Conservation (phyloP, 1,140 invertebrate genomes). For the Battus philenor region DNA sequence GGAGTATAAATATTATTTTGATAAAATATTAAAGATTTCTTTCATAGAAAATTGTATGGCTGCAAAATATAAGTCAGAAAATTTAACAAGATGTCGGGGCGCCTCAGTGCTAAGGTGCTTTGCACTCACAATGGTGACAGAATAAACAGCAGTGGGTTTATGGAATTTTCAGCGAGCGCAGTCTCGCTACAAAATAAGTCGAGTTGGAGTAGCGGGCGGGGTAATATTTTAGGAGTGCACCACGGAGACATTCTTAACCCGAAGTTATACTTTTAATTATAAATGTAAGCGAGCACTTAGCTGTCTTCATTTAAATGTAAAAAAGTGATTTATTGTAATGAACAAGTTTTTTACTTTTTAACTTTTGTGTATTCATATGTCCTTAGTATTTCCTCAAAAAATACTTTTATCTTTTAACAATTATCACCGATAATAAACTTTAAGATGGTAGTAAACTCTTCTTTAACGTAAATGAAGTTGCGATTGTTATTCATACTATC, state of each 20-base stretch:
- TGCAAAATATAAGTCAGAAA: constrained; percentile 3
- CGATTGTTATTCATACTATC: too few species aligned
- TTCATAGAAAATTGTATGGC: background rate
- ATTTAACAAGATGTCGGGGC: constrained; percentile 3
- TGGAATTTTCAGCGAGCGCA: constrained; percentile 15
- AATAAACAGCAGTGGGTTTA: constrained; percentile 6
- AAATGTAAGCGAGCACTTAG: constrained; percentile 1
- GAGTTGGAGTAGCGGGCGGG: constrained; percentile 15
- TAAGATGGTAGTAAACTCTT: too few species aligned
- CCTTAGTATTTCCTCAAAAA: too few species aligned
- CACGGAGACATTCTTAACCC: constrained; percentile 3
- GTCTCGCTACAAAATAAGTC: constrained; percentile 17
- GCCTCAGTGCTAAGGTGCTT: background rate
- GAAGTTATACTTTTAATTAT: constrained; percentile 10
- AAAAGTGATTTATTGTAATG: too few species aligned
- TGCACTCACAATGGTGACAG: constrained; percentile 6
- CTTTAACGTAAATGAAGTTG: too few species aligned
- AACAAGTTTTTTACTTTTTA: too few species aligned
- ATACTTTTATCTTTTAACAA: too few species aligned
- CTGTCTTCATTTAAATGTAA: too few species aligned
- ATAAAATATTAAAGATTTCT: background rate
- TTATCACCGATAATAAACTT: too few species aligned
- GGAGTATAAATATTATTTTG: background rate
- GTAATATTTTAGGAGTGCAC: constrained; percentile 19
- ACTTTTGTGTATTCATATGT: too few species aligned